Evolutionary conservation across 2,113 vertebrate species (phyloP).

Genomic region (Callopanchax toddi): DNA sequence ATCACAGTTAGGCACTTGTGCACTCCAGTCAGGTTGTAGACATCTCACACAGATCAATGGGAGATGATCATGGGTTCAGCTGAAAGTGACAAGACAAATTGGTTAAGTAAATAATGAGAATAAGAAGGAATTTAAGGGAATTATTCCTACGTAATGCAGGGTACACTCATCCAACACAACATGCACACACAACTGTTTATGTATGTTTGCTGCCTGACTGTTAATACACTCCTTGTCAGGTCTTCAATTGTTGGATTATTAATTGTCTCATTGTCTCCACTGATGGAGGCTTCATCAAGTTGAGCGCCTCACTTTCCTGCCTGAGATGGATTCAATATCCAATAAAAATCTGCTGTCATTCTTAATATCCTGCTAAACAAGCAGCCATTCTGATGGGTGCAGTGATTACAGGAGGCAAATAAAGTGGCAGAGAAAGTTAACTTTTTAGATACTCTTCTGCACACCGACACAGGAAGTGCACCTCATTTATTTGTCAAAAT

Average conservation of each 20-base stretch:
- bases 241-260: slow-evolving; percentile 14
- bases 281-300: slow-evolving; percentile 31
- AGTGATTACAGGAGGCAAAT: slow-evolving; percentile 37
- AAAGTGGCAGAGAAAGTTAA: slow-evolving; percentile 35
- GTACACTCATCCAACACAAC: neutral
- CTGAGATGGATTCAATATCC: slow-evolving; percentile 27
- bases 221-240: slow-evolving; percentile 6
- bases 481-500: slow-evolving; percentile 38
- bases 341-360: slow-evolving; percentile 29
- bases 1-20: no score
- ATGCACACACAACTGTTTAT: neutral
- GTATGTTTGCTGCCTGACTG: neutral
- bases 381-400: slow-evolving; percentile 25
- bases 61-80: no score
- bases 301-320: slow-evolving; percentile 18
- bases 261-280: slow-evolving; percentile 11
- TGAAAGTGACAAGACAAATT: no score
- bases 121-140: no score
- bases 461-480: slow-evolving; percentile 18
- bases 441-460: slow-evolving; percentile 9
- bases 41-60: no score
- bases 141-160: no score
- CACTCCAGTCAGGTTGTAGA: no score
- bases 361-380: slow-evolving; percentile 47
- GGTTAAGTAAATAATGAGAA: no score